phyloP scores from a whole-genome alignment of 2,888 invertebrate species.

The Lamellibrachia columna region DNA sequence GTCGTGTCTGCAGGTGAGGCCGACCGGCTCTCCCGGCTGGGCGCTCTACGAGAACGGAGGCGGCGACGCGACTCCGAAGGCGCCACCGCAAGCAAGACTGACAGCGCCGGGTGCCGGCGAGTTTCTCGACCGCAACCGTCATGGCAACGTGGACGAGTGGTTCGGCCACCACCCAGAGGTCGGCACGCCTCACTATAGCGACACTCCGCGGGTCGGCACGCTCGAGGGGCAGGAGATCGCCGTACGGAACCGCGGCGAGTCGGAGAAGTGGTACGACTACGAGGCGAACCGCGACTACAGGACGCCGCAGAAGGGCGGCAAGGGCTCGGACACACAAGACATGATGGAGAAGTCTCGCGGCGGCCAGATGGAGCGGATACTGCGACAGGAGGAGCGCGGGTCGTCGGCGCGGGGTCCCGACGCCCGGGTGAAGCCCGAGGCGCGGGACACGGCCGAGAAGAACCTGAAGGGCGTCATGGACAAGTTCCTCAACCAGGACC shows the following conservation, averaged over 20 bases:
- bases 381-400: slow-evolving; percentile 19
- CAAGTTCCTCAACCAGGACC: slow-evolving; percentile 37
- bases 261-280: slow-evolving; percentile 41
- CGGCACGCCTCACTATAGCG: neutral
- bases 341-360: slow-evolving; percentile 35
- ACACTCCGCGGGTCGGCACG: slow-evolving; percentile 29
- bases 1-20: slow-evolving; percentile 6
- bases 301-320: slow-evolving; percentile 21
- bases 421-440: slow-evolving; percentile 42
- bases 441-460: slow-evolving; percentile 37
- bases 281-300: slow-evolving; percentile 39
- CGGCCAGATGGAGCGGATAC: slow-evolving; percentile 23
- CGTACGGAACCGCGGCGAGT: slow-evolving; percentile 31
- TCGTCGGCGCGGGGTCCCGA: neutral
- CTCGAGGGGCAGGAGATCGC: slow-evolving; percentile 38
- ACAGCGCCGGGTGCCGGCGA: slow-evolving; percentile 35
- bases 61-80: neutral
- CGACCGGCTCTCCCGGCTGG: slow-evolving; percentile 33
- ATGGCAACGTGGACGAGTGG: slow-evolving; percentile 39
- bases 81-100: slow-evolving; percentile 22
- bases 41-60: slow-evolving; percentile 27
- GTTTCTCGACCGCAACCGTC: slow-evolving; percentile 39
- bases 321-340: slow-evolving; percentile 19
- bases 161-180: slow-evolving; percentile 35
- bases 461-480: slow-evolving; percentile 41